These are phyloP conservation scores for Cassiopea xamachana DNA, from an alignment of 30 jellyfish, hydroid and myxozoan genomes.

Conservation along the genomic window DNA sequence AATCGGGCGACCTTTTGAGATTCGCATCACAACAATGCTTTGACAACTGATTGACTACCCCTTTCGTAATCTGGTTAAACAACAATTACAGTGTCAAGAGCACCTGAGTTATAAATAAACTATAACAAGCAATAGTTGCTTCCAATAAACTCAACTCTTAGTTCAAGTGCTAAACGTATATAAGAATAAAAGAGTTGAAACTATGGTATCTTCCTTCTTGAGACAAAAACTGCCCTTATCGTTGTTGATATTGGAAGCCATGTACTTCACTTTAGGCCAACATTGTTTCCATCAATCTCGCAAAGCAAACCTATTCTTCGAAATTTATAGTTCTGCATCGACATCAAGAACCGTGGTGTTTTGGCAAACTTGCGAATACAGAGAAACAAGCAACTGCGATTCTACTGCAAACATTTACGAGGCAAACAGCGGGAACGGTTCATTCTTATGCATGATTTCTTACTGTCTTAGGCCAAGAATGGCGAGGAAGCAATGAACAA, in stretches of 20 bases:
- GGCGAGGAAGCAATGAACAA: background rate
- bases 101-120: background rate
- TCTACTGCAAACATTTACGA: background rate
- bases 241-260: background rate
- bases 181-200: background rate
- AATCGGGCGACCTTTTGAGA: no score
- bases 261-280: background rate
- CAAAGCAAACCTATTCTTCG: background rate
- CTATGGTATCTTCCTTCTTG: background rate
- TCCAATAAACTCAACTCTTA: background rate
- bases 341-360: background rate
- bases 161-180: background rate
- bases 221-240: background rate
- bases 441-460: background rate
- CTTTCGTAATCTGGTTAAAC: background rate
- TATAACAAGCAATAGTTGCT: background rate
- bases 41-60: background rate
- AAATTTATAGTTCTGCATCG: background rate
- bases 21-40: no score
- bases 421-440: slow-evolving; percentile 11
- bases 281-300: background rate
- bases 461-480: background rate
- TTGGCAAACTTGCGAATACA: background rate
- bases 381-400: background rate
- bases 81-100: background rate